These are phyloP conservation scores for fruit fly (Drosophila melanogaster) DNA, from an alignment of 1,140 invertebrate species.

Conservation along the genomic window Release_6_plus_ISO1_MT NT_033779.5:83001-83500, in stretches of 20 bases:
- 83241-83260: conserved; percentile 1
- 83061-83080: too few relatives aligned
- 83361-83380: conserved; percentile 87
- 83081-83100: conserved; percentile 35
- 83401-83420: conserved; percentile 96
- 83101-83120: conserved; percentile 64
- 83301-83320: conserved; percentile 95
- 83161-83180: conserved; percentile 20
- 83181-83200: conserved; percentile 15
- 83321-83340: conserved; percentile 92
- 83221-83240: conserved; percentile 40
- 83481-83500: conserved; percentile 97
- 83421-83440: conserved; percentile 95
- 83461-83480: conserved; percentile 93
- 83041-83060: conserved; percentile 7
- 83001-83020: conserved; percentile 10
- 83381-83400: conserved; percentile 90
- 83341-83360: conserved; percentile 86
- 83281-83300: conserved; percentile 95
- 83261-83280: conserved; percentile 88
- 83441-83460: conserved; percentile 96
- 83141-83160: conserved; percentile 37
- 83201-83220: conserved; percentile 44
- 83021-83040: conserved; percentile 12
- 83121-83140: conserved; percentile 24